Conservation (phyloP, 2,113 vertebrate genomes). For the Anser cygnoides region DNA sequence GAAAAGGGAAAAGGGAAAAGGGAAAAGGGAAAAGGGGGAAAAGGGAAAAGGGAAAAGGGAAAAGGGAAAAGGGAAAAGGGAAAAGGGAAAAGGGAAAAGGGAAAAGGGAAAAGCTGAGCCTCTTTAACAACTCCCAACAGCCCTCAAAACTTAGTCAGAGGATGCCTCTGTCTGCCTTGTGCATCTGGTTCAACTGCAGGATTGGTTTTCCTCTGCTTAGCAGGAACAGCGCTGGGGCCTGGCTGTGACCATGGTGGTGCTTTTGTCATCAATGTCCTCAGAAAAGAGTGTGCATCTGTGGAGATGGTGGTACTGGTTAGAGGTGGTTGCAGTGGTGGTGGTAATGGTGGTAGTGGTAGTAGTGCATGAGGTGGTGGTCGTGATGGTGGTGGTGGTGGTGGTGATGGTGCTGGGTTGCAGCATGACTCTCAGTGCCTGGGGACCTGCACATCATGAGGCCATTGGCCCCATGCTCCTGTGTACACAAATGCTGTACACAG, state of each 20-base stretch:
- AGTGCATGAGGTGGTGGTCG: too few species aligned
- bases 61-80: too few species aligned
- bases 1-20: too few species aligned
- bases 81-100: not conserved
- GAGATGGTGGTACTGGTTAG: not conserved
- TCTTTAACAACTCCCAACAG: not conserved
- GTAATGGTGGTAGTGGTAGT: not conserved
- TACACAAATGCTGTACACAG: too few species aligned
- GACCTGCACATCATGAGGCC: too few species aligned
- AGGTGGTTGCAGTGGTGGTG: too few species aligned
- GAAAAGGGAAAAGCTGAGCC: not conserved
- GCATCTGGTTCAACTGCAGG: not conserved
- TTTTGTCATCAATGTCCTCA: not conserved
- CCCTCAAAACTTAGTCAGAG: not conserved
- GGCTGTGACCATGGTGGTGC: not conserved
- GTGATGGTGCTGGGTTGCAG: not conserved
- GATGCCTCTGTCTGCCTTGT: not conserved
- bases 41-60: too few species aligned
- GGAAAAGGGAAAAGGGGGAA: too few species aligned
- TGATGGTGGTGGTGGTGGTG: not conserved
- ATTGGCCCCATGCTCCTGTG: fast-evolving
- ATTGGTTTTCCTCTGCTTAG: not conserved
- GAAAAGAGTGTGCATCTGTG: not conserved
- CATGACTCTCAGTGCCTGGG: fast-evolving
- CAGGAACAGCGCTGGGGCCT: not conserved